Evolutionary conservation across 1,140 invertebrate species (phyloP), one percentile per base, ranked within the genome.

Genomic region (Drosophila carrolli): DNA sequence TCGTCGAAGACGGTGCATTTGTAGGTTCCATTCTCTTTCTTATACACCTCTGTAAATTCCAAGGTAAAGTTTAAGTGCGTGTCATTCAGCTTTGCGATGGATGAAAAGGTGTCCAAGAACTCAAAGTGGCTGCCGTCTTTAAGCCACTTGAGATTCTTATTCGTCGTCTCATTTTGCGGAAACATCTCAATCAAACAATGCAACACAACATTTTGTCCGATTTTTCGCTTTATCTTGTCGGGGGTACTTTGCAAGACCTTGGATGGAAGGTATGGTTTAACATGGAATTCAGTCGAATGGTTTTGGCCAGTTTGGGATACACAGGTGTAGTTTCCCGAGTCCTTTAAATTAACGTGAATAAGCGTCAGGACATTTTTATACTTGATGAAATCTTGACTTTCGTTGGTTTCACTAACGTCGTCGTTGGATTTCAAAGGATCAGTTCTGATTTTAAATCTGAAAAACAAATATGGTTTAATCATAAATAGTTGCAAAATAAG

Each of bases 11-110:
- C 93, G 19, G 90, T 75, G 80, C 95, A 95, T 32, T 90, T 91
- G 75, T 95, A 96, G 2, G 95, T 95, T 4, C 95, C 95, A 91
- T 96, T 96, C 73, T 96, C 95, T 80, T 95, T 95, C 57, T 94
- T 94, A 27, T 91, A 93, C 2, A 95, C 91, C 68, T 94, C 93
- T 0, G 91, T 81, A 19, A 96, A 93, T 67, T 93, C 92, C 32
- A 96, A 76, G 0, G 93, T 93, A 35, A 94, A 92, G 74, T 94
- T 93, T n/a, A 94, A 88, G 58, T 94, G 91, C 0, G 95, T 95
- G 37, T 94, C 93, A 81, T 95, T 95, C 0, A 94, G 44, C 44
- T 85, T 76, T 1, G 75, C 79, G 4, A 93, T 73, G 19, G 51
- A 84, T 0, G 91, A 92, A 29, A 74, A 77, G 29, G 78, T 86